These are phyloP conservation scores for Aurelia aurita complex sp. Pacific DNA, from an alignment of 30 jellyfish, hydroid and myxozoan species.

Conservation along the genomic window DNA sequence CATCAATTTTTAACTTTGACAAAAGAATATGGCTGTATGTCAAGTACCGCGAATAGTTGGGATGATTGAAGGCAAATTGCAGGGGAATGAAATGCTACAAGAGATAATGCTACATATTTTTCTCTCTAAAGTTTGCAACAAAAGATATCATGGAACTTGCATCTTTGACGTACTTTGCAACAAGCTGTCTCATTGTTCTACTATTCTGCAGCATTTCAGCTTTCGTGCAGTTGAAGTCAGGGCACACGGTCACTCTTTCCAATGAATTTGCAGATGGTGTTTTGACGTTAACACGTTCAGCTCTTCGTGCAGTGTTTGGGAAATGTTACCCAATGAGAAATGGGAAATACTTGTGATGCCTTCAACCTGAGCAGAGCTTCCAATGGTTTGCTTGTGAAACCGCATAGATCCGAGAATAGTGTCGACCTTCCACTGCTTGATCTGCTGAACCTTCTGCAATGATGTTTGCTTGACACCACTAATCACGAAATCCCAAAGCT, in stretches of 20 bases:
- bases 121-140: too few relatives aligned
- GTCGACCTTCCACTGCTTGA: slow-evolving; percentile 64
- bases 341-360: slow-evolving; percentile 14
- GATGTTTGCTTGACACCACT: slow-evolving; percentile 45
- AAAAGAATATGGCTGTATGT: too few relatives aligned
- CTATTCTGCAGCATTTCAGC: slow-evolving; percentile 61
- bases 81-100: too few relatives aligned
- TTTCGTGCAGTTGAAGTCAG: slow-evolving; percentile 27
- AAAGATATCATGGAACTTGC: too few relatives aligned
- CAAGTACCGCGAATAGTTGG: too few relatives aligned
- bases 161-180: slow-evolving; percentile 4
- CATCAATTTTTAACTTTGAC: too few relatives aligned
- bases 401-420: slow-evolving; percentile 46
- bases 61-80: too few relatives aligned
- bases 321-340: background rate
- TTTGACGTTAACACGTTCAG: slow-evolving; percentile 30
- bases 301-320: slow-evolving; percentile 57
- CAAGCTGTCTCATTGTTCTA: slow-evolving; percentile 44
- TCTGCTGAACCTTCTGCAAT: slow-evolving; percentile 66
- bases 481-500: slow-evolving; percentile 47
- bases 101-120: too few relatives aligned
- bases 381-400: slow-evolving; percentile 46
- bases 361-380: slow-evolving; percentile 55
- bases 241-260: slow-evolving; percentile 48
- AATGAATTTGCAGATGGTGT: slow-evolving; percentile 48